Percentiles rank a stretch among this genome's conserved stretches.
phyloP scores from a whole-genome alignment of 2,113 vertebrate species.

The Lates calcarifer region DNA sequence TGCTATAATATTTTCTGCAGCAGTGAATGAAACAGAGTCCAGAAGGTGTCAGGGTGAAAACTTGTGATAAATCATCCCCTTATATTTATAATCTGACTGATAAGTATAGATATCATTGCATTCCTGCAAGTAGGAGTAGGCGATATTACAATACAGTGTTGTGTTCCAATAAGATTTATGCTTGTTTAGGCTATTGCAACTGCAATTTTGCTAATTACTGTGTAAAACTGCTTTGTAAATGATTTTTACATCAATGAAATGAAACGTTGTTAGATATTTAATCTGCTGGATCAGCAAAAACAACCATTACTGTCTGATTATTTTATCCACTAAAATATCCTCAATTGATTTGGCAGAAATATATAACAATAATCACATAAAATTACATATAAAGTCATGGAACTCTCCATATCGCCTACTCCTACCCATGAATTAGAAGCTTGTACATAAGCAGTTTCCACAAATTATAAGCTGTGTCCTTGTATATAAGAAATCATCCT shows the following conservation, averaged over 20 bases:
- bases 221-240: not conserved
- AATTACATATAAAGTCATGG: not conserved
- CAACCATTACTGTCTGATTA: not conserved
- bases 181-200: not conserved
- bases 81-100: not conserved
- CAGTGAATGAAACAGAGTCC: conserved; percentile 50
- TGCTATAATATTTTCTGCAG: conserved; percentile 52
- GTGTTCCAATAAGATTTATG: not conserved
- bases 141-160: not conserved
- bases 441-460: not conserved
- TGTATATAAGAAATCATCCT: too few relatives aligned
- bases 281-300: not conserved
- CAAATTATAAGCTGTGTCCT: not conserved
- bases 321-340: not conserved
- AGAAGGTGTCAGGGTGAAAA: not conserved
- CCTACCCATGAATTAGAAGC: not conserved
- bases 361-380: not conserved
- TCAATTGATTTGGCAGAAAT: not conserved
- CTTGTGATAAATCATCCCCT: conserved; percentile 1
- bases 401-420: not conserved
- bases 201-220: not conserved
- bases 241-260: not conserved
- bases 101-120: not conserved
- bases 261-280: not conserved
- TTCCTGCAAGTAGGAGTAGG: not conserved